These are phyloP conservation scores for Drosophila nasuta DNA, from an alignment of 1,140 invertebrate species.

Conservation along the genomic window DNA sequence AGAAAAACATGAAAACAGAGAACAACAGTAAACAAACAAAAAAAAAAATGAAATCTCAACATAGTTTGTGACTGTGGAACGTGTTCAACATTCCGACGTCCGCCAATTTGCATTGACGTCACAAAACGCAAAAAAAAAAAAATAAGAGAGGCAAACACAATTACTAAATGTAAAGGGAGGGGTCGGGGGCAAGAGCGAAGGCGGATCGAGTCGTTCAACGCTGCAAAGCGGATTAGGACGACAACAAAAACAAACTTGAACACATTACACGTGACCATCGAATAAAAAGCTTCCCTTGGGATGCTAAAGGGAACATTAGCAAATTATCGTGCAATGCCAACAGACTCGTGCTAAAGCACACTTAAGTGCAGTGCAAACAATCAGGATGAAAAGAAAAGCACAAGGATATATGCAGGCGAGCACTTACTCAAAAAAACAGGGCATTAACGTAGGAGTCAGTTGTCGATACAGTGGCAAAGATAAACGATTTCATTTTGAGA, in stretches of 20 bases:
- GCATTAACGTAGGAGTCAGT: neutral
- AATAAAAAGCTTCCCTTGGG: neutral
- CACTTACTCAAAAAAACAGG: slow-evolving; percentile 13
- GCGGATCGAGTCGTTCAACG: no score
- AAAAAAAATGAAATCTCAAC: neutral
- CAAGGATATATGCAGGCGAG: slow-evolving; percentile 12
- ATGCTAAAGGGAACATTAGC: neutral
- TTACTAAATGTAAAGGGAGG: neutral
- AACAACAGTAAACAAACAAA: neutral
- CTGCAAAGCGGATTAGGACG: neutral
- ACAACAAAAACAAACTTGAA: slow-evolving; percentile 4
- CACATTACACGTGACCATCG: neutral
- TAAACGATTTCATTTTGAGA: neutral
- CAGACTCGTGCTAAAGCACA: slow-evolving; percentile 21
- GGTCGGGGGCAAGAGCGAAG: no score
- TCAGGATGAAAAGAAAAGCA: neutral
- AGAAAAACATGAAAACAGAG: neutral
- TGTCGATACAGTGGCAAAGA: neutral
- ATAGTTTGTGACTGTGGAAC: slow-evolving; percentile 5
- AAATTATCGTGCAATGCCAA: slow-evolving; percentile 31
- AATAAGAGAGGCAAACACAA: neutral
- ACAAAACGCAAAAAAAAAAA: slow-evolving; percentile 8
- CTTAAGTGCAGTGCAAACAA: slow-evolving; percentile 33
- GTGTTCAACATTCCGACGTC: neutral
- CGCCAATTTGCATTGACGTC: slow-evolving; percentile 45